Conservation (phyloP, 2,797 vertebrate species). For the Trachurus trachurus region DNA sequence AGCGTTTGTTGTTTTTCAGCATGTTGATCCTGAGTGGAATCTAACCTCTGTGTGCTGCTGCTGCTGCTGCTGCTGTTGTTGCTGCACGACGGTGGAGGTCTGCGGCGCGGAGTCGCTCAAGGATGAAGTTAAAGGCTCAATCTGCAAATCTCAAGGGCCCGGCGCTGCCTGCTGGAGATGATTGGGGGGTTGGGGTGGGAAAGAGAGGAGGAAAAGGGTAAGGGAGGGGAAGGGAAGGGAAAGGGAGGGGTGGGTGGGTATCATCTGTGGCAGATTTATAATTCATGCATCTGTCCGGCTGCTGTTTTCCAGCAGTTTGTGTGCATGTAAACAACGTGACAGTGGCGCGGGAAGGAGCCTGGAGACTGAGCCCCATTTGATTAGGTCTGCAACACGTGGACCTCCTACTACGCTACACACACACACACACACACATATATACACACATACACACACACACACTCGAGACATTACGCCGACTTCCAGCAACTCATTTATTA, state of each 20-base stretch:
- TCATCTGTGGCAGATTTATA: conserved; percentile 61
- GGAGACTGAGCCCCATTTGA: conserved; percentile 33
- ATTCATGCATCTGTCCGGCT: conserved; percentile 46
- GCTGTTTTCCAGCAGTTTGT: conserved; percentile 39
- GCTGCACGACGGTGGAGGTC: conserved; percentile 54
- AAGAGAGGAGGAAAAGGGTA: no score
- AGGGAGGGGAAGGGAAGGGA: no score
- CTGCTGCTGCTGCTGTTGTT: not conserved
- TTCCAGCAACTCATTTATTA: conserved; percentile 54
- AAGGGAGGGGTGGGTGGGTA: conserved; percentile 12
- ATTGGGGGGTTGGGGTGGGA: no score
- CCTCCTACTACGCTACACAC: conserved; percentile 26
- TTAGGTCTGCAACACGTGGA: conserved; percentile 35
- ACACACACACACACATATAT: not conserved
- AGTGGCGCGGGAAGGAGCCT: conserved; percentile 33
- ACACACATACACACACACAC: not conserved
- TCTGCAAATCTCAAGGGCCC: conserved; percentile 33
- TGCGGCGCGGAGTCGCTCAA: conserved; percentile 29
- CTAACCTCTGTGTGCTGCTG: conserved; percentile 56
- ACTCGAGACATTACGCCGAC: conserved; percentile 8
- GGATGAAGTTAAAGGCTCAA: conserved; percentile 64
- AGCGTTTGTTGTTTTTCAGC: conserved; percentile 69
- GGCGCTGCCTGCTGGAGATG: not conserved
- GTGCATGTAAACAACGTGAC: conserved; percentile 51
- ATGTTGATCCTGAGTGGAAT: conserved; percentile 66